Base-by-base conservation (phyloP, 2,113 vertebrate species). In the Mirza zaza region DNA sequence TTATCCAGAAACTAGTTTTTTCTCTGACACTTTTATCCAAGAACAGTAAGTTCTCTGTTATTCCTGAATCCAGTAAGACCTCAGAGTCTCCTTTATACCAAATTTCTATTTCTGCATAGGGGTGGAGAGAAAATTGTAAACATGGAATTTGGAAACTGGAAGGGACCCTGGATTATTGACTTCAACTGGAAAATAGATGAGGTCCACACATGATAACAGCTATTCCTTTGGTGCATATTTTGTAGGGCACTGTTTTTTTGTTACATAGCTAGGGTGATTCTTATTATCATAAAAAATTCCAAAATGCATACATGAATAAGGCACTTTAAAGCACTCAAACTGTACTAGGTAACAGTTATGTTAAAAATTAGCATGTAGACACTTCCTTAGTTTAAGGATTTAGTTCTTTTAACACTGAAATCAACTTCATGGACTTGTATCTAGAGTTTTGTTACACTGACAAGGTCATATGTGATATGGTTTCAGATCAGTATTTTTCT, bases 341-440 rank as follows among this genome's bases (percentile, higher is more conserved):
- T 68, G 0, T 3, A 73, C 42, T 79, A 42, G 79, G 1, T 50
- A 68, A 76, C 10, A 52, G 25, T 82, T 93, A 79, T 48, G 20
- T 86, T 91, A 91, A 95, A 95, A 93, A 70, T 59, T 67, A 71
- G 39, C 61, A 77, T 14, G 70, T 57, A 50, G n/a, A 94, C n/a
- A 55, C 4, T 75, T 6, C 34, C 29, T 83, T 65, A 77, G 32
- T 45, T 63, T 82, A 76, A 68, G 17, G 52, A 83, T 73, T 96
- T 73, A 86, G 18, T 94, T 94, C 25, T 87, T 87, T 10, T 79
- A 85, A 77, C 67, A 82, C 0, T 45, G 61, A 92, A 86, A 82
- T 45, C 67, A 80, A 50, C 48, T 73, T 95, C 50, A 61, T 67
- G 39, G 45, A 76, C 9, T 63, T 65, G 36, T 65, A 17, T 70